Base-by-base conservation (phyloP, 23 tunicate genomes). In the Phallusia fumigata region DNA sequence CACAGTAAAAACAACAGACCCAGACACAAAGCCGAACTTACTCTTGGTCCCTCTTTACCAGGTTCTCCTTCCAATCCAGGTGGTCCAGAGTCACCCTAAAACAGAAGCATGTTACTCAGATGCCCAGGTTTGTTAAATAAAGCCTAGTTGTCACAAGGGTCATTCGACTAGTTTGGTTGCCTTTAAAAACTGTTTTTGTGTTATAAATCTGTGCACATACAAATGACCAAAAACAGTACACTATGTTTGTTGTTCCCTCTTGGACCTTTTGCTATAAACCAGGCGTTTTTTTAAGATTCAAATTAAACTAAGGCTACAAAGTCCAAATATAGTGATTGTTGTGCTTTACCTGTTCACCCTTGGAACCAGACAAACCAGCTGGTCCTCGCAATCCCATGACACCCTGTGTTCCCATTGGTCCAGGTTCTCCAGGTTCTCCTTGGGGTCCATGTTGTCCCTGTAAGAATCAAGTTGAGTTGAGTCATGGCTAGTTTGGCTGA, bases 321-420 rank as follows among this genome's bases (percentile, higher is more conserved):
- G 18, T 18, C 58, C 15, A 51, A 51, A 13, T 51, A 15, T 15
- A 51, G 18, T 51, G 18, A 51, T 51, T 51, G 15, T 51, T 51
- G 58, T 13, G 58, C 31, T 75, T 82, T 65, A 82, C 87, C 36
- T 81, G 72, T 34, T 92, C 99, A 30, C 99, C 99, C 72, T 90
- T 93, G 35, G 87, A 76, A 16, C 99, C 99, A 40, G 91, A 76
- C 26, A 85, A 40, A 73, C 99, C 99, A 51, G 86, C 33, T 2
- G 91, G 92, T 35, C 99, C 99, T 53, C 92, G 86, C n/a, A 50
- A 53, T 34, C 99, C 99, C 50, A 74, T 36, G 0, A 80, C 77
- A 49, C 99, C 99, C 80, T 86, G 94, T 19, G 82, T 76, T 79
- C 99, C 99, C 33, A 76, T 85, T 8, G 97, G 94, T 28, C 99